Conservation (phyloP, 2,888 invertebrate genomes). For the Aleiodes leptofemur region DNA sequence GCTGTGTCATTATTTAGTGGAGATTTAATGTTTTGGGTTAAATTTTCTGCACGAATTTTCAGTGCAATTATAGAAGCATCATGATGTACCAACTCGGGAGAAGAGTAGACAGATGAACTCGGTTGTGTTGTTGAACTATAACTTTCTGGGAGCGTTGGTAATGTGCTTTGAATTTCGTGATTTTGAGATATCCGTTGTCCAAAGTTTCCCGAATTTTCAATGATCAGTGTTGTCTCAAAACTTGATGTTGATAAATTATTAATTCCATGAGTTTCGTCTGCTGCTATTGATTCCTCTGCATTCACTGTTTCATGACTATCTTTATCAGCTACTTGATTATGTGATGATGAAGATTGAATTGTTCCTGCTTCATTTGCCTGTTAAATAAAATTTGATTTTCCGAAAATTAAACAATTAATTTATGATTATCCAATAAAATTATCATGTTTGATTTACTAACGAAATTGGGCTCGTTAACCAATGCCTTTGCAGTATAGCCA, state of each 20-base stretch:
- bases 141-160: not conserved
- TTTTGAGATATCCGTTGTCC: slow-evolving; percentile 5
- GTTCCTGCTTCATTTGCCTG: slow-evolving; percentile 5
- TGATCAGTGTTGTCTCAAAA: slow-evolving; percentile 44
- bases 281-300: not conserved
- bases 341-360: not conserved
- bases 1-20: not conserved
- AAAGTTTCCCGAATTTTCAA: slow-evolving; percentile 41
- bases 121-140: not conserved
- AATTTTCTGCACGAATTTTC: not conserved
- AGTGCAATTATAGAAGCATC: not conserved
- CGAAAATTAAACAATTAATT: not conserved
- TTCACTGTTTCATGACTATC: not conserved
- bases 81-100: not conserved
- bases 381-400: not conserved
- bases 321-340: not conserved
- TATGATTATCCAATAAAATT: slow-evolving; percentile 1
- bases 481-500: slow-evolving; percentile 77
- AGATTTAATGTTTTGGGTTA: not conserved
- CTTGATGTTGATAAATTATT: slow-evolving; percentile 47
- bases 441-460: slow-evolving; percentile 52
- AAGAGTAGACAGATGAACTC: not conserved
- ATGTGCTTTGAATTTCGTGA: not conserved
- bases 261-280: slow-evolving; percentile 15
- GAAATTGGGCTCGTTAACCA: slow-evolving; percentile 64